phyloP scores from a whole-genome alignment of 2,113 vertebrate genomes.

The Polypterus senegalus region DNA sequence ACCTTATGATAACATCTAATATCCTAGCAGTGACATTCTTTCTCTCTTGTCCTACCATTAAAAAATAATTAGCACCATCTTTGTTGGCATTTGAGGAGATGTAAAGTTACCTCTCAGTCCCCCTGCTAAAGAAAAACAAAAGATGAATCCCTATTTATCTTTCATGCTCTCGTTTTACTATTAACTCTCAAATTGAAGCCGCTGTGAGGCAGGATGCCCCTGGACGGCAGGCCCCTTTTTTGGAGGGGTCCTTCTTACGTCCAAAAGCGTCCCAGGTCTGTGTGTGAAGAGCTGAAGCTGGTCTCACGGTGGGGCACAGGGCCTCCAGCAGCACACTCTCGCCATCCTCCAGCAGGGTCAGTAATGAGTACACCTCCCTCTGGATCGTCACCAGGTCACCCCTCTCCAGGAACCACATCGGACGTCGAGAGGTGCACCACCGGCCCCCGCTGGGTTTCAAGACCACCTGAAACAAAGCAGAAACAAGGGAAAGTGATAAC shows the following conservation, averaged over 20 bases:
- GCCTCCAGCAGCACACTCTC: constrained; percentile 44
- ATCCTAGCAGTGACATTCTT: too few species aligned
- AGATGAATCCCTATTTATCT: too few species aligned
- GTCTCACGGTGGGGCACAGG: constrained; percentile 28
- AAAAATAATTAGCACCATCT: too few species aligned
- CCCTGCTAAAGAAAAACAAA: too few species aligned
- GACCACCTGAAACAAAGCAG: constrained; percentile 28
- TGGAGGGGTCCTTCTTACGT: constrained; percentile 24
- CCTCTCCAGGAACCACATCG: constrained; percentile 20
- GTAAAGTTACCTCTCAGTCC: too few species aligned
- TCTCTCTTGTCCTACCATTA: too few species aligned
- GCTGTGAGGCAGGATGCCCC: not conserved
- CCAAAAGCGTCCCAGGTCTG: constrained; percentile 7
- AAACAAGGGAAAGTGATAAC: too few species aligned
- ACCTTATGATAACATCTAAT: too few species aligned
- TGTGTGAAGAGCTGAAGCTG: not conserved
- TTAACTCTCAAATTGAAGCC: not conserved
- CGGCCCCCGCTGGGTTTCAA: constrained; percentile 31
- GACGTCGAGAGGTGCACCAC: constrained; percentile 26
- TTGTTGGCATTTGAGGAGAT: too few species aligned
- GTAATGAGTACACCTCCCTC: constrained; percentile 16
- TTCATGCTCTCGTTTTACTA: too few species aligned
- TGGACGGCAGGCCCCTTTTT: not conserved
- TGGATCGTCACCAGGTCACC: constrained; percentile 21
- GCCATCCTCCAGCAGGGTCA: constrained; percentile 42